Percentiles rank a stretch among this genome's conserved stretches.
Evolutionary conservation across 2,888 invertebrate species (phyloP).

Genomic region (Aleiodes leptofemur): DNA sequence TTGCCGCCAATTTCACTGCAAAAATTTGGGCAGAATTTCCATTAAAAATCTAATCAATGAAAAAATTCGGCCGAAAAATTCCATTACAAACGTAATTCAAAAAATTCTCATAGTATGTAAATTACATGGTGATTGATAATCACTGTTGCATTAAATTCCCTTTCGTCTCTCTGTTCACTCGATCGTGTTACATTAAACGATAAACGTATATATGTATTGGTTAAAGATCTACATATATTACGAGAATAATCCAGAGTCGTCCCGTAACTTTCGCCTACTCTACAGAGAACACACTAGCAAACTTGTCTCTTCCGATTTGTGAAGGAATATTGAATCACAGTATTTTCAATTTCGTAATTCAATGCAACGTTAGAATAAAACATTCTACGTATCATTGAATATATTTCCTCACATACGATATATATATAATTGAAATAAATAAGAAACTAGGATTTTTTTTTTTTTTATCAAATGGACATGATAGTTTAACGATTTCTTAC

Average conservation of each 20-base stretch:
- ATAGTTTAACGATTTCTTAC: constrained; percentile 14
- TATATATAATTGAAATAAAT: not conserved
- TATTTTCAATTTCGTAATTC: not conserved
- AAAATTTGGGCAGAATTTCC: no score
- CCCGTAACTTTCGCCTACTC: constrained; percentile 17
- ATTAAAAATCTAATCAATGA: no score
- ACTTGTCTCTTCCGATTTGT: constrained; percentile 19
- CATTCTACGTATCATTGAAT: not conserved
- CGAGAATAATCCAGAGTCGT: constrained; percentile 12
- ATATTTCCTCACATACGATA: not conserved
- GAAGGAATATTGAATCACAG: not conserved
- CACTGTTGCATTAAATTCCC: no score
- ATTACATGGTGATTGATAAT: no score
- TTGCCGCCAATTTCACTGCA: no score
- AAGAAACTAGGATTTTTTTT: not conserved
- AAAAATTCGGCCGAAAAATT: no score
- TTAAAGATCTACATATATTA: constrained; percentile 9
- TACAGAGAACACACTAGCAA: not conserved
- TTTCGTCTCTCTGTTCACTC: not conserved
- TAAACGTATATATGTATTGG: not conserved
- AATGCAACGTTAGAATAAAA: not conserved
- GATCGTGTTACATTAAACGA: not conserved
- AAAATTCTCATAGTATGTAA: no score
- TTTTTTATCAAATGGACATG: not conserved
- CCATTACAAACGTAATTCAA: no score